A percentile compares a stretch with the other conserved stretches of the same genome.
These are phyloP conservation scores for Monoplex corrugatus DNA, from an alignment of 2,888 invertebrate genomes.

Conservation along the genomic window DNA sequence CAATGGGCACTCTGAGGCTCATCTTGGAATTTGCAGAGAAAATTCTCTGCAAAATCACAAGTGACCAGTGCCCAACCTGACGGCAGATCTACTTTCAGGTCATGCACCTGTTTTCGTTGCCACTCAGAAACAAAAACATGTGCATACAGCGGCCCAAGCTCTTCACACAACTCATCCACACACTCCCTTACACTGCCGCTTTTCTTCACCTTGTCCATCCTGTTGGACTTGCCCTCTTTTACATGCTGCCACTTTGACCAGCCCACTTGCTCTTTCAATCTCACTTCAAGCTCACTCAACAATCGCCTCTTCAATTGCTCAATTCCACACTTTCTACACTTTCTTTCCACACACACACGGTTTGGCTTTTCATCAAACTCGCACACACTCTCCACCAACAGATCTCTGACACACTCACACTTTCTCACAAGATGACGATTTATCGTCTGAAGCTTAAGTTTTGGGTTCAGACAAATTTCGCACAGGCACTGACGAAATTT, in stretches of 20 bases:
- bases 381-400: constrained; percentile 9
- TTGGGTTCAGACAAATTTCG: neutral
- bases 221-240: neutral
- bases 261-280: too few relatives aligned
- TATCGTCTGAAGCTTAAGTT: neutral
- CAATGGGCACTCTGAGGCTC: constrained; percentile 15
- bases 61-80: neutral
- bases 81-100: neutral
- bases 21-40: constrained; percentile 22
- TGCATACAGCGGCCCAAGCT: neutral
- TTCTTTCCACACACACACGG: neutral
- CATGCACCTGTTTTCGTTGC: neutral
- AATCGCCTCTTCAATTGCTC: neutral
- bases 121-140: too few relatives aligned
- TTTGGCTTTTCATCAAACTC: neutral
- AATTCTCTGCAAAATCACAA: constrained; percentile 35
- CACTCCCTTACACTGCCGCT: neutral
- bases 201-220: constrained; percentile 15
- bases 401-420: neutral
- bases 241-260: neutral
- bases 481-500: constrained; percentile 13
- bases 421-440: neutral
- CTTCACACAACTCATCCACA: neutral
- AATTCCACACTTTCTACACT: neutral
- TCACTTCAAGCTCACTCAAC: neutral